Conservation (phyloP, 1,140 invertebrate species). For the Trichoplusia ni region DNA sequence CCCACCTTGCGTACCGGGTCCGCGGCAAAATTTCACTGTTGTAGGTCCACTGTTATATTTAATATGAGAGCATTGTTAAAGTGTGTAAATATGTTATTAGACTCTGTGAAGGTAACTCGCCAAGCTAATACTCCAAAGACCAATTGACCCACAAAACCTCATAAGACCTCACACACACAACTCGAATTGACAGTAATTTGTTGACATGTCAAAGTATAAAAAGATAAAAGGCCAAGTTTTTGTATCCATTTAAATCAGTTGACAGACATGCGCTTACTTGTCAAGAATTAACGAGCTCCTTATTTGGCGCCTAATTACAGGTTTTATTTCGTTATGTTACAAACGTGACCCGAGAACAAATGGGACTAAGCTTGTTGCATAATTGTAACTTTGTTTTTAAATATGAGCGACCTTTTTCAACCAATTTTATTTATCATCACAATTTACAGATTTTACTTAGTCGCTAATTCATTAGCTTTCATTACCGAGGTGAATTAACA, state of each 20-base stretch:
- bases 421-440: too few relatives aligned
- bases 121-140: not conserved
- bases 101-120: too few relatives aligned
- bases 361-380: not conserved
- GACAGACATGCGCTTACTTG: conserved; percentile 7
- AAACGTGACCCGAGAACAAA: not conserved
- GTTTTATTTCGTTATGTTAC: conserved; percentile 2
- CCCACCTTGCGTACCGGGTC: too few relatives aligned
- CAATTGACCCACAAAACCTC: not conserved
- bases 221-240: too few relatives aligned
- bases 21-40: too few relatives aligned
- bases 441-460: too few relatives aligned
- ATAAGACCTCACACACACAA: not conserved
- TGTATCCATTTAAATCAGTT: conserved; percentile 1
- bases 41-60: too few relatives aligned
- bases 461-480: too few relatives aligned
- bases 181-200: conserved; percentile 7
- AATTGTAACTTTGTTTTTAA: not conserved
- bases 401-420: too few relatives aligned
- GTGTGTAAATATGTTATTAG: too few relatives aligned
- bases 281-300: conserved; percentile 11
- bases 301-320: conserved; percentile 7
- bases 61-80: too few relatives aligned
- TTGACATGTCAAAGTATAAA: conserved; percentile 16
- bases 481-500: too few relatives aligned